Base-by-base conservation (phyloP, 1,140 invertebrate species). In the Drosophila kohkoa region DNA sequence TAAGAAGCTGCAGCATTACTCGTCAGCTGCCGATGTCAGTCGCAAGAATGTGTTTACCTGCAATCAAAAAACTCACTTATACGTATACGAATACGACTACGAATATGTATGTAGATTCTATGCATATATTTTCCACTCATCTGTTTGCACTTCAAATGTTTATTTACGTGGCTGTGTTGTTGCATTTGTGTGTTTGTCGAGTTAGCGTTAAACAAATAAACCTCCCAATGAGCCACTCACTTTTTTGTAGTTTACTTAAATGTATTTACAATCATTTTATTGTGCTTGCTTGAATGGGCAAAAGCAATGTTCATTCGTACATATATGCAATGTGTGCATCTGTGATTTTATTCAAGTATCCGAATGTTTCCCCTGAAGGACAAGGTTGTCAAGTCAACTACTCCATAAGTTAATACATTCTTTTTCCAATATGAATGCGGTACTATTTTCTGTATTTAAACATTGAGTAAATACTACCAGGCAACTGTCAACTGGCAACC, bases 51-150 rank as follows among this genome's bases (percentile, higher is more conserved):
- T 86, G 75, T 87, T 87, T 86, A 87, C 82, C 82, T 86, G 82
- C 82, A 86, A 87, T 86, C 82, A 86, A 82, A 88, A 86, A 82
- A 88, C 77, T 82, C 70, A 68, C 82, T 86, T 79, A 87, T 79
- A 77, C 75, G 62, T 75, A 79, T 78, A 25, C 20, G 20, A 25
- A 25, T 25, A 20, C 20, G 20, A 20, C 2, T 66, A 46, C 51
- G 72, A 65, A 54, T 48, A 63, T 55, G 20, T 63, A 35, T 58
- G 64, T 63, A 25, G 20, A 25, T 25, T 25, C 20, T 25, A 35
- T 59, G 49, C 43, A 30, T 51, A 46, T 35, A 64, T 70, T 58
- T 28, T 25, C 28, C 11, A 25, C 13, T 13, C 10, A 8, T 49
- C 41, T 77, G 67, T 79, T 78, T 79, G 77, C 54, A 54, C 48